A percentile compares a stretch with the other conserved stretches of the same genome.
Conservation (phyloP, 2,113 vertebrate genomes). For the Thomomys bottae region DNA sequence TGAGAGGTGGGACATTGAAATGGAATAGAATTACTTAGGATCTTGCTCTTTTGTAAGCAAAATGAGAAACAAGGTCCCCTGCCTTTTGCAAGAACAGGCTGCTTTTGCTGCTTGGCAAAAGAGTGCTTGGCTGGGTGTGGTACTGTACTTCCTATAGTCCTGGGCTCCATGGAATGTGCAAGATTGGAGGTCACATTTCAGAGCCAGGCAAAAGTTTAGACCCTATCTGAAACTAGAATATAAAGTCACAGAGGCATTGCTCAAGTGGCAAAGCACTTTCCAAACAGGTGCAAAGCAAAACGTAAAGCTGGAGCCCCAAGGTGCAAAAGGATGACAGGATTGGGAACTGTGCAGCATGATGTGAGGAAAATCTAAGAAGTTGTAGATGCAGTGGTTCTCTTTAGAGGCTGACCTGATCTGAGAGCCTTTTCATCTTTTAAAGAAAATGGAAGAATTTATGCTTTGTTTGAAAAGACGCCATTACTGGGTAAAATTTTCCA, state of each 20-base stretch:
- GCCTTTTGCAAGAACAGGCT: too few relatives aligned
- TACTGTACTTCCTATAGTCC: too few relatives aligned
- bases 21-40: background rate
- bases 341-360: background rate
- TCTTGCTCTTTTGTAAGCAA: background rate
- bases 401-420: background rate
- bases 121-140: background rate
- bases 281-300: background rate
- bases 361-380: background rate
- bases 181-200: background rate
- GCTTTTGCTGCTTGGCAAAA: background rate
- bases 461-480: slow-evolving; percentile 28
- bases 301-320: background rate
- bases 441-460: background rate
- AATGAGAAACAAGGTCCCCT: background rate
- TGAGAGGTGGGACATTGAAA: background rate
- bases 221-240: too few relatives aligned
- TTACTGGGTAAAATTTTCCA: background rate
- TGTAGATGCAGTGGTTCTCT: background rate
- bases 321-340: background rate
- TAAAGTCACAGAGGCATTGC: too few relatives aligned
- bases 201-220: too few relatives aligned
- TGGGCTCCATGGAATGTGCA: too few relatives aligned
- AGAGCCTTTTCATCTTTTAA: background rate
- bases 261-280: too few relatives aligned